Base-by-base conservation (phyloP, 2,888 invertebrate genomes). In the Hemicrepidius hirtus region DNA sequence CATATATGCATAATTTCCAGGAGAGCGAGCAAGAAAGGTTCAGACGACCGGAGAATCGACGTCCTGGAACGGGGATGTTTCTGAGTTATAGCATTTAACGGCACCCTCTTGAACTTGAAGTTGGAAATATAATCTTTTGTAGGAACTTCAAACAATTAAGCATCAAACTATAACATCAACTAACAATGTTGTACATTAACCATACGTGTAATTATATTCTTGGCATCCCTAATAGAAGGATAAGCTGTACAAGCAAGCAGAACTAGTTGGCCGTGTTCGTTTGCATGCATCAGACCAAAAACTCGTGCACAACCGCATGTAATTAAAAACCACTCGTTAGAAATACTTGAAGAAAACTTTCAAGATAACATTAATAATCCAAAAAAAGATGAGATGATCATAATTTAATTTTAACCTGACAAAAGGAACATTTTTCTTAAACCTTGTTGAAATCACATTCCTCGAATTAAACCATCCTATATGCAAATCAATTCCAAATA, bases 71-170 rank as follows among this genome's bases (percentile, higher is more conserved):
- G 64, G 60, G 41, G 57, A 49, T 49, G 57, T 57, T 67, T 60
- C 71, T 41, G 63, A 68, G 68, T 68, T 73, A 63, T 67, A 64
- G 59, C 62, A 50, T 63, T 68, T 68, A 59, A 35, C 57, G 49
- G 50, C 68, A 63, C 67, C 63, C 57, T 64, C 68, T 68, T 46
- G 57, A 70, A 66, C 53, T 66, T 66, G 44, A 73, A 73, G 57
- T 64, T 73, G 64, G 57, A 73, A 73, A 73, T 73, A 73, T 73
- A 73, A 73, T 73, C 68, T 73, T 73, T 73, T 73, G 73, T 73
- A 50, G 55, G 49, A 63, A 72, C 67, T 72, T 68, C 67, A 72
- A 68, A 68, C 71, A 72, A 72, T 72, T 72, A 72, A 68, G 64
- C 65, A 67, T 67, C 55, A 72, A 72, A 67, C 71, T 64, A 67